These are phyloP conservation scores for Aphyosemion australe DNA, from an alignment of 2,113 vertebrate species.

Conservation along the genomic window DNA sequence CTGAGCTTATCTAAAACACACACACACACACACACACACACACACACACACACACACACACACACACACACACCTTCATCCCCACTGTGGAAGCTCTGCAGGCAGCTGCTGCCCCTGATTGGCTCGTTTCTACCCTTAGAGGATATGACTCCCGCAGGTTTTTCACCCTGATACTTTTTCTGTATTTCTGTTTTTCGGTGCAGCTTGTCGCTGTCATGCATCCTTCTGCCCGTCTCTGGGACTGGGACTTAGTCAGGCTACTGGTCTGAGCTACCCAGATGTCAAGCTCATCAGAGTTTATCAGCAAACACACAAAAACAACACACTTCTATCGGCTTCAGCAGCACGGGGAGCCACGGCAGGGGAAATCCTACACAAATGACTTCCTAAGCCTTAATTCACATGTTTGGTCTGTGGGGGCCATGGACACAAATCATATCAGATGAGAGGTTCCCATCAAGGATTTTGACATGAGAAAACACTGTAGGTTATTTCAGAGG, in stretches of 20 bases:
- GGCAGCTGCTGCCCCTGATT: slow-evolving; percentile 52
- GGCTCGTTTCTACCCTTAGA: slow-evolving; percentile 51
- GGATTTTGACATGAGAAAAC: neutral
- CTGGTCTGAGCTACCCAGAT: slow-evolving; percentile 3
- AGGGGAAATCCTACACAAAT: slow-evolving; percentile 25
- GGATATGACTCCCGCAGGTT: slow-evolving; percentile 45
- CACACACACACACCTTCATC: slow-evolving; percentile 26
- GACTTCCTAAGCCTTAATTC: slow-evolving; percentile 29
- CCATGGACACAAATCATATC: slow-evolving; percentile 16
- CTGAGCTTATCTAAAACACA: slow-evolving; percentile 61
- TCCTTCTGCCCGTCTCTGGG: neutral
- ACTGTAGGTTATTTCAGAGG: neutral
- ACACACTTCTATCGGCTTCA: neutral
- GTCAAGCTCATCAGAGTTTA: slow-evolving; percentile 22
- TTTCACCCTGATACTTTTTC: slow-evolving; percentile 27
- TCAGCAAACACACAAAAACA: slow-evolving; percentile 30
- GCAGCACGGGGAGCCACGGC: slow-evolving; percentile 3
- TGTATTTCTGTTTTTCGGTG: slow-evolving; percentile 10
- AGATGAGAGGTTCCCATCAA: neutral
- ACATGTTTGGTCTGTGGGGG: neutral
- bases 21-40: slow-evolving; percentile 34
- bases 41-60: slow-evolving; percentile 24
- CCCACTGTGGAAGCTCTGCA: slow-evolving; percentile 44
- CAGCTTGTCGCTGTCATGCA: slow-evolving; percentile 3
- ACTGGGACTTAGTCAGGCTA: slow-evolving; percentile 5